Base-by-base conservation (phyloP, 2,797 vertebrate species). In the Iguana delicatissima region DNA sequence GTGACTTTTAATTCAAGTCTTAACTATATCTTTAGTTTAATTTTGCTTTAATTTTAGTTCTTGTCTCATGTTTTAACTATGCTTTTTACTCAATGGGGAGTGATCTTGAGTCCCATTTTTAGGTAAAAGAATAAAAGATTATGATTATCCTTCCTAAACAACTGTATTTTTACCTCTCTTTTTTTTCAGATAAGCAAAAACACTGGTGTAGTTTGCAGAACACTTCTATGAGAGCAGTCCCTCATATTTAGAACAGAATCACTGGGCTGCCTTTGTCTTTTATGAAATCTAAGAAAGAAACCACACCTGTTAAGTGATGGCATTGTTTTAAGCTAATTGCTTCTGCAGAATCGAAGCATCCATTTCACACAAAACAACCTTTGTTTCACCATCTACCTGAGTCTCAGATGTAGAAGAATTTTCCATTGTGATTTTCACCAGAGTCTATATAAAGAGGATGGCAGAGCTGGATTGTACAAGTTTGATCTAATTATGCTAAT, bases 341-440 rank as follows among this genome's bases (percentile, higher is more conserved):
- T 90, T 96, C 89, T 74, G 82, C 14, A 2, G 94, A 93, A 74
- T 93, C 89, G 85, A 0, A 59, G 88, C 67, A 77, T 77, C 87
- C 83, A 93, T 87, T 84, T 94, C 80, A 80, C 90, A 91, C 91
- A 84, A 89, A 92, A 90, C 55, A 84, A 93, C 89, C 84, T 94
- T 95, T 89, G 86, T 69, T 69, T 94, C 93, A 55, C 95, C 94
- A n/a, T 96, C 97, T 0, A 89, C 87, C 35, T 98, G 97, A 0
- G 94, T 94, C 93, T 97, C 98, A 55, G 97, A 97, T 22, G 97
- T 92, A 87, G 96, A 97, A 93, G 96, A 93, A 46, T 96, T 97
- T 95, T 97, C 97, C 89, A 98, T 79, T 0, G 96, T 97, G 73
- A 98, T 96, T 88, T 97, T 97, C 90, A 98, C 94, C 46, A 42